Evolutionary conservation across 2,888 invertebrate genomes (phyloP).

Genomic region (Melieria picta): DNA sequence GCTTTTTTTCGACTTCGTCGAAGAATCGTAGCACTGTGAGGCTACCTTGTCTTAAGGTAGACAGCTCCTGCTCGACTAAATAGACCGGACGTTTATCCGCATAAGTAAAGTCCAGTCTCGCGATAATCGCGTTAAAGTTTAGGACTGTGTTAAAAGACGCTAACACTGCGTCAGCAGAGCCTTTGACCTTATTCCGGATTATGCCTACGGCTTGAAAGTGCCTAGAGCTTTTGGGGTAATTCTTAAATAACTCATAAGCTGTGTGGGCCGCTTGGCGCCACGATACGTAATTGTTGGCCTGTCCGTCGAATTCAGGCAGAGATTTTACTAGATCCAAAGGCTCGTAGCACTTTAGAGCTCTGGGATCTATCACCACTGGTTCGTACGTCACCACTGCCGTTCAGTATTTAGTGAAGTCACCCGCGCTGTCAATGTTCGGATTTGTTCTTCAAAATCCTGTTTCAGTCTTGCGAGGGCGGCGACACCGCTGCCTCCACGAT

Average conservation of each 20-base stretch:
- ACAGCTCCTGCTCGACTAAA: conserved; percentile 26
- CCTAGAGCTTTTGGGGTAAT: conserved; percentile 4
- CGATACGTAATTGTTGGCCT: no score
- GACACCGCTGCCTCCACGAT: no score
- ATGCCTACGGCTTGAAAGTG: conserved; percentile 18
- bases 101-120: conserved; percentile 35
- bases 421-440: no score
- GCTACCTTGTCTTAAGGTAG: conserved; percentile 28
- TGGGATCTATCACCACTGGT: no score
- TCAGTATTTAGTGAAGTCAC: no score
- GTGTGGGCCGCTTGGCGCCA: conserved; percentile 33
- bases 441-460: no score
- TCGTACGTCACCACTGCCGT: no score
- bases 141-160: conserved; percentile 29
- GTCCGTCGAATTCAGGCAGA: conserved; percentile 8
- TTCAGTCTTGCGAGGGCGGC: no score
- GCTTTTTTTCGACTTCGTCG: conserved; percentile 35
- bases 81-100: conserved; percentile 33
- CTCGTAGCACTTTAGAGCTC: no score
- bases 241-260: conserved; percentile 10
- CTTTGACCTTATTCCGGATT: conserved; percentile 3
- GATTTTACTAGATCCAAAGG: no score
- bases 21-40: conserved; percentile 28
- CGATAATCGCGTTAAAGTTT: conserved; percentile 32
- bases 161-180: conserved; percentile 11